phyloP scores from a whole-genome alignment of 2,113 vertebrate genomes.

The Callaeas wilsoni region DNA sequence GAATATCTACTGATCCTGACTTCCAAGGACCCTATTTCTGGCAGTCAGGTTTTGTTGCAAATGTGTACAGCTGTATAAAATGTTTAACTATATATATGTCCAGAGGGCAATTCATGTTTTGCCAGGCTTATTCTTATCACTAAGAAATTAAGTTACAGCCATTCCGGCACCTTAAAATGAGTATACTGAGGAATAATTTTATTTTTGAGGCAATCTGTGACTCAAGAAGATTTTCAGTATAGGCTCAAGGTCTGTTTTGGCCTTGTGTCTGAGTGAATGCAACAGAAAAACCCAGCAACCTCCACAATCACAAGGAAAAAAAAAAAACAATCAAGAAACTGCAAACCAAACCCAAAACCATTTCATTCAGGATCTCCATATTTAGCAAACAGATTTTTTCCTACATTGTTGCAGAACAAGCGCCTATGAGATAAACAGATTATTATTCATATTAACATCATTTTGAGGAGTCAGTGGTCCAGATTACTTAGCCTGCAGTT shows the following conservation, averaged over 20 bases:
- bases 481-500: neutral
- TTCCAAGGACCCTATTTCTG: neutral
- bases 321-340: neutral
- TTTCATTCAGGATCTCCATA: fast-evolving
- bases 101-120: neutral
- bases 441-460: neutral
- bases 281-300: fast-evolving
- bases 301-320: neutral
- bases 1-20: neutral
- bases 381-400: neutral
- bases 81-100: neutral
- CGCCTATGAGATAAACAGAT: neutral
- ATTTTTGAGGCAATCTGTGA: neutral
- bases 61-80: neutral
- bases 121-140: neutral
- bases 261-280: neutral
- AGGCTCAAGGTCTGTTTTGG: neutral
- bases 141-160: neutral
- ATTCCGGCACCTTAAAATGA: neutral
- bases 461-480: neutral
- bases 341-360: neutral
- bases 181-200: neutral
- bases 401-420: neutral
- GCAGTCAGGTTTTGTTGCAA: neutral
- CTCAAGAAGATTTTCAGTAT: neutral